Conservation (phyloP, 2,888 invertebrate genomes). For the Cataglyphis rosenhaueri region DNA sequence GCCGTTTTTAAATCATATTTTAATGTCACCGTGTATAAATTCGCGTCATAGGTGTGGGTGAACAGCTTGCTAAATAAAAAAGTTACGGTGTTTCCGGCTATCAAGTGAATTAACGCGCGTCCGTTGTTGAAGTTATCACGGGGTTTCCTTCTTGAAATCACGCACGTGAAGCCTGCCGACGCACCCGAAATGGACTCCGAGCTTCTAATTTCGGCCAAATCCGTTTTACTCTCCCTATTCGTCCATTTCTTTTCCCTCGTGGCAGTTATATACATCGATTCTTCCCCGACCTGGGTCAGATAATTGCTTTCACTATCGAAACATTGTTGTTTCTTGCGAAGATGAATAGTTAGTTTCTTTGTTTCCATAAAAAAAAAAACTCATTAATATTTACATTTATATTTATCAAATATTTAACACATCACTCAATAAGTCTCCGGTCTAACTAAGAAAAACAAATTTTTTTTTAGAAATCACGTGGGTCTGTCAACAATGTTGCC, state of each 20-base stretch:
- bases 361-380: not conserved
- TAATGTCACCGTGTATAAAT: not conserved
- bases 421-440: too few relatives aligned
- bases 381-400: not conserved
- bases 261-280: constrained; percentile 45
- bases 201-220: constrained; percentile 62
- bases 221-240: constrained; percentile 58
- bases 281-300: constrained; percentile 44
- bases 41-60: not conserved
- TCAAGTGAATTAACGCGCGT: constrained; percentile 30
- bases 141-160: constrained; percentile 29
- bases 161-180: constrained; percentile 32
- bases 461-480: too few relatives aligned
- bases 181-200: constrained; percentile 41
- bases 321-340: constrained; percentile 24
- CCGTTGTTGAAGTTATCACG: constrained; percentile 30
- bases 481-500: too few relatives aligned
- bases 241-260: constrained; percentile 53
- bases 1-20: not conserved
- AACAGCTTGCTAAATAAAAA: not conserved
- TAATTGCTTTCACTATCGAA: constrained; percentile 47
- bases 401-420: not conserved
- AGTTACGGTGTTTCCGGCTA: constrained; percentile 25
- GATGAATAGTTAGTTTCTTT: constrained; percentile 5
- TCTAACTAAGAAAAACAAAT: too few relatives aligned